These are phyloP conservation scores for Acleris literana DNA, from an alignment of 2,888 invertebrate species.

Conservation along the genomic window DNA sequence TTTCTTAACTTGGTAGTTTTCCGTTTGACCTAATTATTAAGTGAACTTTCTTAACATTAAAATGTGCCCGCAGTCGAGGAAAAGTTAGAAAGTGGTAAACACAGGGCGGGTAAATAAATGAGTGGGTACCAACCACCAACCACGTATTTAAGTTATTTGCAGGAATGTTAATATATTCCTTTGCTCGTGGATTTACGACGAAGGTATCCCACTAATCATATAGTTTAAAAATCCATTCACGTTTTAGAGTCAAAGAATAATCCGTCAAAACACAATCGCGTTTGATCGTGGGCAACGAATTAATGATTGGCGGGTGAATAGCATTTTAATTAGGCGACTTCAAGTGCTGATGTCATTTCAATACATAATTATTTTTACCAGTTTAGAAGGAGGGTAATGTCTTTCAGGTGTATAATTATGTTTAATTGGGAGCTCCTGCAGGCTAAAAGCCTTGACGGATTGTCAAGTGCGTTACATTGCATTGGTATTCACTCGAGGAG, in stretches of 20 bases:
- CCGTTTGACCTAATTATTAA: not conserved
- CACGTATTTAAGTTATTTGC: not conserved
- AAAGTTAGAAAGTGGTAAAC: slow-evolving; percentile 22
- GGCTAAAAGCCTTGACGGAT: no score
- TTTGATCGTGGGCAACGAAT: not conserved
- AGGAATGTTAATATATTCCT: not conserved
- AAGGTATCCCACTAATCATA: not conserved
- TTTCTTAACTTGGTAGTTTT: not conserved
- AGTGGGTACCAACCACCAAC: not conserved
- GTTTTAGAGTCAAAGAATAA: not conserved
- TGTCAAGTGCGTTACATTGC: no score
- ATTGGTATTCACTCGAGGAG: no score
- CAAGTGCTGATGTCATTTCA: not conserved
- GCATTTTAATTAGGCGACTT: not conserved
- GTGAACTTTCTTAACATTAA: not conserved
- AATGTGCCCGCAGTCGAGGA: not conserved
- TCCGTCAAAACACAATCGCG: not conserved
- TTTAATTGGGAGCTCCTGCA: no score
- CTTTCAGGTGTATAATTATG: no score
- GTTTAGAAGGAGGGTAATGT: not conserved
- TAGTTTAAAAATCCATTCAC: not conserved
- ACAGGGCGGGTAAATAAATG: slow-evolving; percentile 17
- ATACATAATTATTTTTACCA: not conserved
- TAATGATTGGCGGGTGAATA: slow-evolving; percentile 3
- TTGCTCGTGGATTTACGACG: not conserved